Percentiles rank a stretch among this genome's conserved stretches.
Conservation (phyloP, 2,888 invertebrate genomes). For the Anagyrus pseudococci region DNA sequence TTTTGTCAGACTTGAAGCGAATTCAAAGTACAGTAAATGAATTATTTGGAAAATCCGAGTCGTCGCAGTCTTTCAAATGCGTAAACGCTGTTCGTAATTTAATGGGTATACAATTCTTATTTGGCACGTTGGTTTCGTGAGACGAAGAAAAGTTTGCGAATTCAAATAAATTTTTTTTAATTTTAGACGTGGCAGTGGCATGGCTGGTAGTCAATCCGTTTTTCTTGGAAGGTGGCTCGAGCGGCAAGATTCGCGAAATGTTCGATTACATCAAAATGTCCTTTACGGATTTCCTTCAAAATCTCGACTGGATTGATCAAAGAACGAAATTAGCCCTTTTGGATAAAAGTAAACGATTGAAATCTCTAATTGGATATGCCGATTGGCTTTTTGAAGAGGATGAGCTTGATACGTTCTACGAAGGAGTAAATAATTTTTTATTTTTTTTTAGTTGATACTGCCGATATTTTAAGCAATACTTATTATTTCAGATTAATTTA, state of each 20-base stretch:
- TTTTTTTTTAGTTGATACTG: slow-evolving; percentile 63
- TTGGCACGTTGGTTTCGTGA: too few relatives aligned
- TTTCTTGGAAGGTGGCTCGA: slow-evolving; percentile 49
- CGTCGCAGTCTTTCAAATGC: slow-evolving; percentile 70
- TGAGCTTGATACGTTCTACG: slow-evolving; percentile 81
- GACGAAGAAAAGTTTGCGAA: too few relatives aligned
- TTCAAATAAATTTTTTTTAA: too few relatives aligned
- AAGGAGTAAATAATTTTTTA: slow-evolving; percentile 58
- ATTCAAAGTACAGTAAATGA: slow-evolving; percentile 49
- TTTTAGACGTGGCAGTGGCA: slow-evolving; percentile 59
- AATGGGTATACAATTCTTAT: too few relatives aligned
- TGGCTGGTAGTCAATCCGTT: slow-evolving; percentile 55
- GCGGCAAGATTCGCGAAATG: slow-evolving; percentile 72
- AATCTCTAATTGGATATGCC: slow-evolving; percentile 90
- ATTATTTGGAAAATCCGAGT: slow-evolving; percentile 39
- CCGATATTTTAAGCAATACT: slow-evolving; percentile 54
- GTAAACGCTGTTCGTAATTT: slow-evolving; percentile 74
- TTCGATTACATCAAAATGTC: slow-evolving; percentile 75
- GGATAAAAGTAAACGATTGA: slow-evolving; percentile 82
- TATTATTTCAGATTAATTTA: slow-evolving; percentile 63
- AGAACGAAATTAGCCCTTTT: slow-evolving; percentile 77
- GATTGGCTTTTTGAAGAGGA: slow-evolving; percentile 83
- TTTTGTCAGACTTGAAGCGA: slow-evolving; percentile 53
- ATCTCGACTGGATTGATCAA: slow-evolving; percentile 91
- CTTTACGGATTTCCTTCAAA: slow-evolving; percentile 71